Evolutionary conservation across 2,797 vertebrate species (phyloP).

Genomic region (Mycteria americana): DNA sequence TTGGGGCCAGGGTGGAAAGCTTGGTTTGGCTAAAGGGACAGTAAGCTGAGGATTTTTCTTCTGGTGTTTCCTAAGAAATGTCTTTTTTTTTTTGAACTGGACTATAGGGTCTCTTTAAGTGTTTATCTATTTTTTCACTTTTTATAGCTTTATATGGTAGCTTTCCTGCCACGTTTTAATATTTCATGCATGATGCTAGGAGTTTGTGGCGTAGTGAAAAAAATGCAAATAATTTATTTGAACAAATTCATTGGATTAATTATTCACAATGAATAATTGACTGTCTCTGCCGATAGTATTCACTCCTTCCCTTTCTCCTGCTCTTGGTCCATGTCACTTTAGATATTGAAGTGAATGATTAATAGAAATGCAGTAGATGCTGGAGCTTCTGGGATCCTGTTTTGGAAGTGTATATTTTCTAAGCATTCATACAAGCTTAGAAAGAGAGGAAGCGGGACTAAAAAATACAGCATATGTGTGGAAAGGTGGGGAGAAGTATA

Average conservation of each 20-base stretch:
- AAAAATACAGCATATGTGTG: background rate
- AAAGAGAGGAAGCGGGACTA: background rate
- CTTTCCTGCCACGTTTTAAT: background rate
- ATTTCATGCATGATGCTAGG: background rate
- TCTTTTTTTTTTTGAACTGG: background rate
- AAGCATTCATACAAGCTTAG: background rate
- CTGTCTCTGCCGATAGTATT: background rate
- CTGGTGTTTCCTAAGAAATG: background rate
- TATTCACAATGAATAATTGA: background rate
- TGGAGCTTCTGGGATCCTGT: background rate
- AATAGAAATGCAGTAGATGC: background rate
- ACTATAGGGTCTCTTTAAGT: background rate
- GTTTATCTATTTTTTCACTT: background rate
- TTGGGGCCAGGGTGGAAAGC: background rate
- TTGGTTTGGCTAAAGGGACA: background rate
- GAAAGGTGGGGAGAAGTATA: background rate
- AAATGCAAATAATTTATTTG: constrained; percentile 20
- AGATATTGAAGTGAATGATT: background rate
- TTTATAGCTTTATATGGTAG: background rate
- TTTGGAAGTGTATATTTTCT: background rate
- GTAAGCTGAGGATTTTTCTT: background rate
- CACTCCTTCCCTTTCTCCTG: background rate
- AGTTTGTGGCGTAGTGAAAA: background rate
- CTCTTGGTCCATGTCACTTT: background rate
- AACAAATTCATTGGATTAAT: background rate